phyloP scores from a whole-genome alignment of 2,113 vertebrate genomes.

The Cathartes aura region DNA sequence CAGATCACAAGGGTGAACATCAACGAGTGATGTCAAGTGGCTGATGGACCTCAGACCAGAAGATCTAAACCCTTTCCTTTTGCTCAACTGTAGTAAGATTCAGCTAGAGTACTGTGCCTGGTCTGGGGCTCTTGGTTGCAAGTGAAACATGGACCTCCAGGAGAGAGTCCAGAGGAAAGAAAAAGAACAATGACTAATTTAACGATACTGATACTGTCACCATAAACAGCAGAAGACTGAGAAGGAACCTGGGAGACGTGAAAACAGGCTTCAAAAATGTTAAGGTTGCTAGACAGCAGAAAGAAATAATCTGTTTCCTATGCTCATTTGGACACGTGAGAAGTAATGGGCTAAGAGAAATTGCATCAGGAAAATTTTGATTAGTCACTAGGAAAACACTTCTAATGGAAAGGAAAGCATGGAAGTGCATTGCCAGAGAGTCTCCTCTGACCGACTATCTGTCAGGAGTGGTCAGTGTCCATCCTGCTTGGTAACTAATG shows the following conservation, averaged over 20 bases:
- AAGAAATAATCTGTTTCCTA: background rate
- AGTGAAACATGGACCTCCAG: background rate
- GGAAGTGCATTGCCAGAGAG: background rate
- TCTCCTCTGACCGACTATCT: background rate
- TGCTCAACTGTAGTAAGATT: background rate
- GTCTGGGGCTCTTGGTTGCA: background rate
- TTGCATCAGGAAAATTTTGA: background rate
- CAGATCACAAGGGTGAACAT: background rate
- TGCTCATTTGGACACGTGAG: background rate
- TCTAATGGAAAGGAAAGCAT: background rate
- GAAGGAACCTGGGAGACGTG: background rate
- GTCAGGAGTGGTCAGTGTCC: background rate
- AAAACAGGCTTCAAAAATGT: background rate
- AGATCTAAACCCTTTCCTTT: background rate
- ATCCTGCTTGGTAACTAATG: background rate
- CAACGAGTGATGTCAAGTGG: background rate
- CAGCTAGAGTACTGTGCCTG: background rate
- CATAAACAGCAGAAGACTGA: background rate
- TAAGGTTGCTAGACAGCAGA: background rate
- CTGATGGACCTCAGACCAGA: background rate
- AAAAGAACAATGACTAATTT: background rate
- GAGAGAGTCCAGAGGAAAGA: background rate
- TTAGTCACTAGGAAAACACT: conserved; percentile 2
- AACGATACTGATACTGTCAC: background rate
- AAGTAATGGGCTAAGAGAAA: background rate